A percentile compares a stretch with the other conserved stretches of the same genome.
These are phyloP conservation scores for Montipora efflorescens DNA, from an alignment of 64 coral and sea anemone genomes.

Conservation along the genomic window DNA sequence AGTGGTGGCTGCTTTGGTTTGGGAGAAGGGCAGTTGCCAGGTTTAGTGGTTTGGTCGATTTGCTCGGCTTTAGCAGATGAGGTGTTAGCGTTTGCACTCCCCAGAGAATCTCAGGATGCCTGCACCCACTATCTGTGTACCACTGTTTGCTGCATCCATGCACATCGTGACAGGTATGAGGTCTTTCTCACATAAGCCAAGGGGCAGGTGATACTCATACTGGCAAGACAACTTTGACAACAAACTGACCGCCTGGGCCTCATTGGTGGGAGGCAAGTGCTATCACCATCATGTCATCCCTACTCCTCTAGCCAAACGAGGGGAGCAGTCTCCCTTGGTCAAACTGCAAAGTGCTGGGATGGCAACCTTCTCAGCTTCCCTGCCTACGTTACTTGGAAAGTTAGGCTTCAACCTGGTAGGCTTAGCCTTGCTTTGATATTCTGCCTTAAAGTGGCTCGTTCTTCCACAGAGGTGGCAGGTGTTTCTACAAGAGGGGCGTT, in stretches of 20 bases:
- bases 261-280: not conserved
- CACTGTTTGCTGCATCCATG: constrained; percentile 65
- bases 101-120: constrained; percentile 54
- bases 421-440: too few relatives aligned
- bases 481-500: too few relatives aligned
- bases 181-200: constrained; percentile 12
- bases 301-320: too few relatives aligned
- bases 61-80: constrained; percentile 3
- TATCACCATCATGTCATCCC: too few relatives aligned
- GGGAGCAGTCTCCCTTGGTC: too few relatives aligned
- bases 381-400: too few relatives aligned
- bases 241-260: constrained; percentile 44
- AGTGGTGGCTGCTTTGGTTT: constrained; percentile 39
- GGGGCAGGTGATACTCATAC: constrained; percentile 16
- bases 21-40: constrained; percentile 24
- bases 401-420: too few relatives aligned
- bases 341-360: too few relatives aligned
- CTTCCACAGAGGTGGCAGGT: too few relatives aligned
- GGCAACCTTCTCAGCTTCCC: too few relatives aligned
- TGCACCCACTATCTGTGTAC: constrained; percentile 59
- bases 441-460: too few relatives aligned
- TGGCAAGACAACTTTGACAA: constrained; percentile 68
- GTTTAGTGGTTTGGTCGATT: constrained; percentile 21
- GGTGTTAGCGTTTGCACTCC: not conserved
- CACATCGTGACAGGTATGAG: constrained; percentile 39